Base-by-base conservation (phyloP, 64 coral and sea anemone species). In the Platygyra sinensis region DNA sequence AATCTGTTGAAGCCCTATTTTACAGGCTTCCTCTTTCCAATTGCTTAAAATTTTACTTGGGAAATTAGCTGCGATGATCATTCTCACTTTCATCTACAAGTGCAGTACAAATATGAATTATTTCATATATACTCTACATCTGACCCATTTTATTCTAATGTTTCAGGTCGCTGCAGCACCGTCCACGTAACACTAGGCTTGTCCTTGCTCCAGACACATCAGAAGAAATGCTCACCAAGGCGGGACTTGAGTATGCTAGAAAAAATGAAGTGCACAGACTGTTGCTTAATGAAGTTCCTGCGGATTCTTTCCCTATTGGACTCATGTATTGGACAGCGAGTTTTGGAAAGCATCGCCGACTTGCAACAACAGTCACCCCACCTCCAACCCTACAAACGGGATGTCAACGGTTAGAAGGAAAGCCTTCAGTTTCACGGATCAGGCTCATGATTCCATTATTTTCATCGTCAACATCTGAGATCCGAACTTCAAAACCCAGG, bases 381-480 rank as follows among this genome's bases (percentile, higher is more conserved):
- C 97, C 97, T 28, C 97, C 97, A 27, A 96, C 97, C 97, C 97
- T 20, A 99, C 97, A 28, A 94, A 99, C 78, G 94, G 97, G 22
- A 93, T 96, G 87, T 93, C 96, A 24, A 76, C 87, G 30, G 83
- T 83, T 30, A 84, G 89, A n/a, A 99, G 97, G 63, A 52, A 5
- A 95, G 93, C 97, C 97, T 25, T 76, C 88, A 30, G 62, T 90
- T 17, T 50, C 94, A 60, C n/a, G 89, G 79, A 31, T 72, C 83
- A 60, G 78, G 76, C 32, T 71, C 87, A n/a, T n/a, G n/a, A 31
- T 88, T 93, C 90, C 78, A 17, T 22, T 89, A 17, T 89, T 96
- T 28, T 75, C 87, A 72, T 86, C 87, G 15, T 49, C 87, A 14
- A 38, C 82, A 17, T 20, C 67, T 51, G 80, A 62, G 91, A 96